Evolutionary conservation across 2,888 invertebrate genomes (phyloP).

Genomic region (Opisthograptis luteolata): DNA sequence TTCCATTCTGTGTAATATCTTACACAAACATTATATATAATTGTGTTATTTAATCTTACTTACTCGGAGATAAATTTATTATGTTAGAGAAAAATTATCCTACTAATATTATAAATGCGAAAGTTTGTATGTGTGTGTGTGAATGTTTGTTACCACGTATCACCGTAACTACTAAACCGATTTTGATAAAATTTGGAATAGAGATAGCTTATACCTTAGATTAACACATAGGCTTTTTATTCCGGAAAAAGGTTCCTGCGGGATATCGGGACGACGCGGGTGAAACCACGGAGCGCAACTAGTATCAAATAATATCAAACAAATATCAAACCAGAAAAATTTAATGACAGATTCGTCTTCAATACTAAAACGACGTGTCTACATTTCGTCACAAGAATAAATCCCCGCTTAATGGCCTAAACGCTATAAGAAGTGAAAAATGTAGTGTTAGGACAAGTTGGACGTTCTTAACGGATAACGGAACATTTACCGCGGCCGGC

Average conservation of each 20-base stretch:
- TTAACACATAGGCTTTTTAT: too few species aligned
- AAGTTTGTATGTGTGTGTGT: too few species aligned
- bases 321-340: background rate
- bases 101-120: too few species aligned
- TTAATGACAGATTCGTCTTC: background rate
- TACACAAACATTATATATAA: background rate
- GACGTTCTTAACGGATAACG: conserved; percentile 45
- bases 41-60: background rate
- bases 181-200: too few species aligned
- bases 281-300: too few species aligned
- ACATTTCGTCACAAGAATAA: conserved; percentile 5
- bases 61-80: too few species aligned
- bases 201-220: too few species aligned
- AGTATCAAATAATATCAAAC: background rate
- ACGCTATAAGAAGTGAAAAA: conserved; percentile 25
- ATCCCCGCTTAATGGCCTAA: conserved; percentile 16
- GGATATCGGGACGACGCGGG: too few species aligned
- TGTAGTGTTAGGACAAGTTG: conserved; percentile 31
- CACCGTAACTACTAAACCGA: too few species aligned
- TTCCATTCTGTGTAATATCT: background rate
- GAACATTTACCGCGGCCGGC: conserved; percentile 57
- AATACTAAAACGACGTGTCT: background rate
- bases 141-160: too few species aligned
- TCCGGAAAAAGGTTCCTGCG: too few species aligned
- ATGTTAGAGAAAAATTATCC: too few species aligned